Evolutionary conservation across 2,113 vertebrate genomes (phyloP).

Genomic region (Acanthisitta chloris): DNA sequence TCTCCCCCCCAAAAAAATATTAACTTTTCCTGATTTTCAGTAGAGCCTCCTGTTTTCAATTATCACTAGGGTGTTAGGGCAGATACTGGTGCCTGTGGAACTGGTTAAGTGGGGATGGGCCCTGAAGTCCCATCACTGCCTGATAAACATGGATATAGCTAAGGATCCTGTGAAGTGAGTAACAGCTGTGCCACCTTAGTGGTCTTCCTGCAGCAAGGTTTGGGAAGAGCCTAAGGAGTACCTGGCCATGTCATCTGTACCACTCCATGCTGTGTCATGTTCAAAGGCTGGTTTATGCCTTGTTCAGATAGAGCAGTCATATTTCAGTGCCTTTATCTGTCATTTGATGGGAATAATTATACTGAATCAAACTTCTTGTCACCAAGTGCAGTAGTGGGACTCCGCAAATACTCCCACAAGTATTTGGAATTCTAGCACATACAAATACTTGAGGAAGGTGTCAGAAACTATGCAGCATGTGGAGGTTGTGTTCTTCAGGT

Average conservation of each 20-base stretch:
- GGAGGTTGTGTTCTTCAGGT: background rate
- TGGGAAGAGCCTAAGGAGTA: background rate
- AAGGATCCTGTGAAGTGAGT: background rate
- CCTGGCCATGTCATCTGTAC: background rate
- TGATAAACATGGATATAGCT: background rate
- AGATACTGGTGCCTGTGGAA: background rate
- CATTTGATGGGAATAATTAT: background rate
- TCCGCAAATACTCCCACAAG: background rate
- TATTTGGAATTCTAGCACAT: too few species aligned
- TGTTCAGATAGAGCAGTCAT: background rate
- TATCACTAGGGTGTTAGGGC: too few species aligned
- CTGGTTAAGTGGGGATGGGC: background rate
- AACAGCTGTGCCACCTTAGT: background rate
- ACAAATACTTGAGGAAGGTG: background rate
- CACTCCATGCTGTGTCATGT: fast-evolving
- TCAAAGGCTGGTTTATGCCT: background rate
- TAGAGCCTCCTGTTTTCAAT: background rate
- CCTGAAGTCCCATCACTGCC: background rate
- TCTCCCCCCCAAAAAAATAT: background rate
- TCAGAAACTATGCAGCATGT: background rate
- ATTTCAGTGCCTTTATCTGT: background rate
- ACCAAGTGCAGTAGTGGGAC: too few species aligned
- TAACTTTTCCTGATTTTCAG: background rate
- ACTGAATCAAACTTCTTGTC: background rate
- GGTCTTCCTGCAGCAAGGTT: background rate